Conservation (phyloP, 2,797 vertebrate genomes). For the Etheostoma nigrum region DNA sequence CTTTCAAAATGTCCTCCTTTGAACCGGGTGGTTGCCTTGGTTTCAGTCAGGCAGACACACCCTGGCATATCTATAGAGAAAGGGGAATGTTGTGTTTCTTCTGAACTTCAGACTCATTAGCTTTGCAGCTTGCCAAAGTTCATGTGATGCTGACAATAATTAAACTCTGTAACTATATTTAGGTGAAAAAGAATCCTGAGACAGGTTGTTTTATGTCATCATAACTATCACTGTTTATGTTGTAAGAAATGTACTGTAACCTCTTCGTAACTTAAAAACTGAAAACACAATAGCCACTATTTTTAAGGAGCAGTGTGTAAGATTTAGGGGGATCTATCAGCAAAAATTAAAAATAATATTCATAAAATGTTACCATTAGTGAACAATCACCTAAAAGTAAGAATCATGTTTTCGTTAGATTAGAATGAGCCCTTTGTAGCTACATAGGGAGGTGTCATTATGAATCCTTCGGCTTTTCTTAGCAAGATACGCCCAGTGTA, state of each 20-base stretch:
- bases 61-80: constrained; percentile 27
- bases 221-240: background rate
- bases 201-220: background rate
- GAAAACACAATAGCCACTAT: too few species aligned
- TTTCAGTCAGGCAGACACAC: constrained; percentile 55
- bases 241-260: background rate
- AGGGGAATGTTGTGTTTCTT: background rate
- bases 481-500: too few species aligned
- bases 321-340: too few species aligned
- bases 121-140: constrained; percentile 42
- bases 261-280: too few species aligned
- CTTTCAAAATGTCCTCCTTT: constrained; percentile 42
- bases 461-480: too few species aligned
- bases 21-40: constrained; percentile 29
- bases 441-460: too few species aligned
- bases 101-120: constrained; percentile 68
- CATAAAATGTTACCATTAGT: too few species aligned
- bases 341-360: too few species aligned
- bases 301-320: too few species aligned
- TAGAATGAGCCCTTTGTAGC: too few species aligned
- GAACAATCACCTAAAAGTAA: too few species aligned
- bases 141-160: constrained; percentile 63
- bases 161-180: constrained; percentile 54
- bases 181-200: constrained; percentile 1
- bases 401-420: too few species aligned